Evolutionary conservation across 2,113 vertebrate genomes (phyloP).

Genomic region (Nanorana parkeri): DNA sequence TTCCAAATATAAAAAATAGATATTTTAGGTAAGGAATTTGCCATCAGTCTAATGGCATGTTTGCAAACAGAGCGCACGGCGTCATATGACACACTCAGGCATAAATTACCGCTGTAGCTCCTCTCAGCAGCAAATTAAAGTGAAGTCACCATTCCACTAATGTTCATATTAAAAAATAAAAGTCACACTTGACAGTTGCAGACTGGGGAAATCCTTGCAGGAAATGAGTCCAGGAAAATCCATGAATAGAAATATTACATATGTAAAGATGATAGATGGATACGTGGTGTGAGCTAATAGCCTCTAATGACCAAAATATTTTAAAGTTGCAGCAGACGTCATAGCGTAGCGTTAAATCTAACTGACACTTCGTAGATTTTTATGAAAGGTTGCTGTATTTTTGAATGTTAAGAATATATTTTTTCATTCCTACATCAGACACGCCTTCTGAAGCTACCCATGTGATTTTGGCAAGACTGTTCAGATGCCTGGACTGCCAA

Average conservation of each 20-base stretch:
- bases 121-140: background rate
- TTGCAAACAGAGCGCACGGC: background rate
- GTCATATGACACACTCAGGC: background rate
- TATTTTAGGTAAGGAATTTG: constrained; percentile 1
- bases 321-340: too few relatives aligned
- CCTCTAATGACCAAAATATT: too few relatives aligned
- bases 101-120: background rate
- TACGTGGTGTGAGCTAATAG: background rate
- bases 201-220: constrained; percentile 10
- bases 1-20: background rate
- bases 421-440: too few relatives aligned
- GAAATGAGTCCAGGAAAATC: constrained; percentile 10
- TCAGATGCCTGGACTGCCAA: too few relatives aligned
- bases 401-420: too few relatives aligned
- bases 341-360: too few relatives aligned
- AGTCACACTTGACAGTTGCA: background rate
- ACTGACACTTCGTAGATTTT: too few relatives aligned
- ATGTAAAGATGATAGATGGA: background rate
- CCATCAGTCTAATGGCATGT: background rate
- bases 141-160: constrained; percentile 21
- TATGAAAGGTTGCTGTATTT: too few relatives aligned
- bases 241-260: constrained; percentile 2
- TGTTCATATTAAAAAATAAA: constrained; percentile 8
- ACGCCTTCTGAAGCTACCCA: too few relatives aligned
- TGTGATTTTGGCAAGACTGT: too few relatives aligned